Evolutionary conservation across 2,888 invertebrate genomes (phyloP).

Genomic region (Andrena trimmerana): DNA sequence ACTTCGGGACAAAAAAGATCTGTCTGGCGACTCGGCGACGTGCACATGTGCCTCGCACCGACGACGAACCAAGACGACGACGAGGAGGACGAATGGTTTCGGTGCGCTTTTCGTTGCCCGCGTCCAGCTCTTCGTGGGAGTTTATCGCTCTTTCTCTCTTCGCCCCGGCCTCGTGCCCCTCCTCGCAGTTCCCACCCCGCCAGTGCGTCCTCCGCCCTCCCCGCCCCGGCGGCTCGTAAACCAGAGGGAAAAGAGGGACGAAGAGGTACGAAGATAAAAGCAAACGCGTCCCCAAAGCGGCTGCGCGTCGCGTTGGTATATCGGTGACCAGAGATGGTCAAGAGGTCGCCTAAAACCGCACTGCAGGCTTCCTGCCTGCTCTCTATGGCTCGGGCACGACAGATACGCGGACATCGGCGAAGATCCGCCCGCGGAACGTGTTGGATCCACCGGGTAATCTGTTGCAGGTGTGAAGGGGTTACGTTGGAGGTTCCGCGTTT

Average conservation of each 20-base stretch:
- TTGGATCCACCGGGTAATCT: slow-evolving; percentile 30
- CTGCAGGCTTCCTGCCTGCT: slow-evolving; percentile 36
- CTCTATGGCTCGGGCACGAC: neutral
- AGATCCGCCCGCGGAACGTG: neutral
- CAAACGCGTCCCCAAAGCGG: slow-evolving; percentile 60
- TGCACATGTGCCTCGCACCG: slow-evolving; percentile 79
- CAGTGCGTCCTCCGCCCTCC: slow-evolving; percentile 6
- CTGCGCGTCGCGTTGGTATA: slow-evolving; percentile 64
- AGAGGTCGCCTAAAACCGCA: slow-evolving; percentile 59
- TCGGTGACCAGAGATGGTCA: slow-evolving; percentile 72
- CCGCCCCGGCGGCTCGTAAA: slow-evolving; percentile 21
- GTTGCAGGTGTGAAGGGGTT: slow-evolving; percentile 39
- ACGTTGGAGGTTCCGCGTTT: slow-evolving; percentile 23
- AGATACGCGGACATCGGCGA: neutral
- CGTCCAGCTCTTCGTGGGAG: slow-evolving; percentile 76
- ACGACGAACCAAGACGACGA: slow-evolving; percentile 58
- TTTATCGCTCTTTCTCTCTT: slow-evolving; percentile 62
- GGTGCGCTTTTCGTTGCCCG: slow-evolving; percentile 67
- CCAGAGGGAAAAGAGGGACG: slow-evolving; percentile 44
- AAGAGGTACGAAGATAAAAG: slow-evolving; percentile 63
- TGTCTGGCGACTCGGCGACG: slow-evolving; percentile 83
- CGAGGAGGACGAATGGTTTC: slow-evolving; percentile 67
- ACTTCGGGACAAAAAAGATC: slow-evolving; percentile 84
- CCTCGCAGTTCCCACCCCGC: slow-evolving; percentile 10
- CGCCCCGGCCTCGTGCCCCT: slow-evolving; percentile 16